phyloP scores from a whole-genome alignment of 2,797 vertebrate species.

The Eptatretus atami region DNA sequence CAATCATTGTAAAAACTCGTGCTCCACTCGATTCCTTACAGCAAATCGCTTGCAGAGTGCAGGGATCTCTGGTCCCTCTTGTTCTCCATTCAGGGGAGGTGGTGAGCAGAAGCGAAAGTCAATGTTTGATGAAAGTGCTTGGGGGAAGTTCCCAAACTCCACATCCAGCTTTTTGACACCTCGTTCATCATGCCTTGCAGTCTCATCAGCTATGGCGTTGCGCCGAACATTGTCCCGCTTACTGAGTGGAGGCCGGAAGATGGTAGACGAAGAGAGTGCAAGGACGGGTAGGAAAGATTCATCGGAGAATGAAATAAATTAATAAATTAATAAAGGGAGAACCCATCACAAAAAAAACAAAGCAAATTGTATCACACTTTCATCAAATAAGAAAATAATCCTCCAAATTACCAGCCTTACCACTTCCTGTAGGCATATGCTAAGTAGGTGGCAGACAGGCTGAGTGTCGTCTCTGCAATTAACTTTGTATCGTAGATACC shows the following conservation, averaged over 20 bases:
- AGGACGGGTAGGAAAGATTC: too few species aligned
- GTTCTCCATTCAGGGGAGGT: constrained; percentile 10
- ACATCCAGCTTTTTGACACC: constrained; percentile 18
- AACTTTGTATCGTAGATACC: constrained; percentile 90
- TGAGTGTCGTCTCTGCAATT: constrained; percentile 45
- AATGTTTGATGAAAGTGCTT: constrained; percentile 29
- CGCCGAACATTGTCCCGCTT: too few species aligned
- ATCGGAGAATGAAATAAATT: not conserved
- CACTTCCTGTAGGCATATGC: constrained; percentile 92
- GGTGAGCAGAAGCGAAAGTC: constrained; percentile 42
- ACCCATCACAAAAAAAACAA: not conserved
- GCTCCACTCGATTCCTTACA: too few species aligned
- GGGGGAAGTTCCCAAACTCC: constrained; percentile 51
- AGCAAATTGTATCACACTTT: not conserved
- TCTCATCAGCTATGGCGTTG: constrained; percentile 23
- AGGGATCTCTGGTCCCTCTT: too few species aligned
- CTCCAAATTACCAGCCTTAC: constrained; percentile 15
- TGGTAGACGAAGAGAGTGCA: too few species aligned
- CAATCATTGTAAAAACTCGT: too few species aligned
- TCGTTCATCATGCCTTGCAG: constrained; percentile 18
- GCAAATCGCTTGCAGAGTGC: too few species aligned
- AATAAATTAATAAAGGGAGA: not conserved
- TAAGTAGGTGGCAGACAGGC: constrained; percentile 55
- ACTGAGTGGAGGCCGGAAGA: too few species aligned
- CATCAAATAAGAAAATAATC: too few species aligned